Base-by-base conservation (phyloP, 2,797 vertebrate genomes). In the Esox lucius region DNA sequence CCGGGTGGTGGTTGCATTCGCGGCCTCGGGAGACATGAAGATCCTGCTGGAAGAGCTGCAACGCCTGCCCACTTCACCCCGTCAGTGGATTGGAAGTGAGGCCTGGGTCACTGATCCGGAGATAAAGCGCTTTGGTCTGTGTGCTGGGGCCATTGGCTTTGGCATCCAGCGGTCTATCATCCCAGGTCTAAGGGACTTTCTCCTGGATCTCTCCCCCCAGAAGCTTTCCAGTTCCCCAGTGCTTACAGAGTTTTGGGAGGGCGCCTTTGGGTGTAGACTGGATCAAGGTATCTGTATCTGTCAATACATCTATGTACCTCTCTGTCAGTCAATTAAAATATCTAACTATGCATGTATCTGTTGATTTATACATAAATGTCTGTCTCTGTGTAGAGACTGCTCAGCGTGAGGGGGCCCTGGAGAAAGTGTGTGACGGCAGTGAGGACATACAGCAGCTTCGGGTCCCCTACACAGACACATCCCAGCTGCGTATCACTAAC, bases 11-110 rank as follows among this genome's bases (percentile, higher is more conserved):
- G 88, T 93, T 28, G 89, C 89, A 0, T 92, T 93, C 69, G 22
- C 71, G 5, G 28, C 85, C 0, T 12, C 81, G 56, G 84, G 85
- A 67, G 92, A 93, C 19, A 73, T 93, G 77, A 83, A 16, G 9
- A 31, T 90, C 22, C 64, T 93, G 4, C 69, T 93, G 39, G 74
- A 84, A 13, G 91, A 92, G 78, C 68, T 93, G 33, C 75, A 76
- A 0, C 73, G 4, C 0, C 65, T 88, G 26, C 86, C 83, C 2
- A 79, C 73, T 1, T 84, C 90, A 53, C 82, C 79, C 11, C 78
- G 88, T 0, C 90, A 92, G 72, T 93, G 92, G 92, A 84, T 93
- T 6, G 91, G 91, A 39, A 90, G 81, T 6, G 91, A 93, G 72
- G 0, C 87, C 0, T 93, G 92, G 92, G 79, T 92, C 12, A 91